These are phyloP conservation scores for Macrobrachium nipponense DNA, from an alignment of 1,140 invertebrate species.

Conservation along the genomic window DNA sequence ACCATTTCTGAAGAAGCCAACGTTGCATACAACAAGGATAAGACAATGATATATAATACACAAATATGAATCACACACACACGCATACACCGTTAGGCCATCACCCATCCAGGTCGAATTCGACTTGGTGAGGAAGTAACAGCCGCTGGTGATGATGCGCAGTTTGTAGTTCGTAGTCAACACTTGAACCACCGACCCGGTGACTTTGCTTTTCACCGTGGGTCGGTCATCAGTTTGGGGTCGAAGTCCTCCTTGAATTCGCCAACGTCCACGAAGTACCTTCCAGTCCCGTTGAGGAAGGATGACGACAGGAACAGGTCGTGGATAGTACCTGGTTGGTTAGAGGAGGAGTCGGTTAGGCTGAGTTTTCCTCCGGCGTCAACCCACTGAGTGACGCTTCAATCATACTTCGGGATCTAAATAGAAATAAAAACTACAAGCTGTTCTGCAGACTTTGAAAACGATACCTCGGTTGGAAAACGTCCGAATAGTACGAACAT, in stretches of 20 bases:
- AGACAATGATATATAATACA: too few relatives aligned
- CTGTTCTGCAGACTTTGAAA: too few relatives aligned
- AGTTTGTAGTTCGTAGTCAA: conserved; percentile 66
- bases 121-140: conserved; percentile 66
- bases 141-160: conserved; percentile 66
- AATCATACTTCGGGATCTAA: too few relatives aligned
- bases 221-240: conserved; percentile 19
- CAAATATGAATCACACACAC: too few relatives aligned
- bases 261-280: conserved; percentile 56
- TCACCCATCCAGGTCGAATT: conserved; percentile 66
- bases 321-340: conserved; percentile 9
- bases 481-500: too few relatives aligned
- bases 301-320: conserved; percentile 26
- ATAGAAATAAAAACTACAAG: too few relatives aligned
- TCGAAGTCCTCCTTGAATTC: conserved; percentile 44
- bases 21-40: too few relatives aligned
- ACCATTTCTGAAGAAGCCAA: too few relatives aligned
- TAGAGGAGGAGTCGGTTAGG: neutral
- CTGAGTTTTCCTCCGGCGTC: too few relatives aligned
- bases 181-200: conserved; percentile 43
- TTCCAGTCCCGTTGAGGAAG: conserved; percentile 38
- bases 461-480: too few relatives aligned
- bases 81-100: conserved; percentile 66
- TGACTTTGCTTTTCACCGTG: conserved; percentile 56
- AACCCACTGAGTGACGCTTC: too few relatives aligned